Base-by-base conservation (phyloP, 2,888 invertebrate species). In the Apamea monoglypha region DNA sequence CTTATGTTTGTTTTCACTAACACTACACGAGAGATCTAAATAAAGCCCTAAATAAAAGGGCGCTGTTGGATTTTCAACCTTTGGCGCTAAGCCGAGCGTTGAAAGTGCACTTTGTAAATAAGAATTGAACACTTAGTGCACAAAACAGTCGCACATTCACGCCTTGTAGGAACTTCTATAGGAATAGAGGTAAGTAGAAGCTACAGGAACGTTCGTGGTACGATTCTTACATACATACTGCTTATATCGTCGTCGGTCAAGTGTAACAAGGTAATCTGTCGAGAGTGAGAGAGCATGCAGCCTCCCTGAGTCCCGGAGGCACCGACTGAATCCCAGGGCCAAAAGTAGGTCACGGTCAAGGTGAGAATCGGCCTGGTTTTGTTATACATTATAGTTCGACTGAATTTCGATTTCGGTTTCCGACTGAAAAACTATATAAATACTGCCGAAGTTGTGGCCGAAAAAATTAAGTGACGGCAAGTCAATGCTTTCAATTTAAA, bases 281-380 rank as follows among this genome's bases (percentile, higher is more conserved):
- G 50, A 44, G 25, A 68, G 36, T 53, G 64, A 36, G 18, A 40
- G 21, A 36, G 61, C 8, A 59, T 40, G 44, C 44, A 69, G 14
- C 68, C 44, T 70, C 53, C 61, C 47, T 0, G 29, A 53, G 29
- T 44, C 64, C 83, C 69, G 44, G 63, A 61, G 74, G 64, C 50
- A 44, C 56, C 72, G 18, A n/a, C 25, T 36, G 79, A 32, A 14
- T 59, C 64, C 80, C 68, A 40, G 61, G 44, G 70, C 16, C 18
- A 36, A 69, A 83, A 53, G 61, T 80, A 73, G 84, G 83, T 76
- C 84, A 83, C 56, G 83, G 83, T 63, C 61, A 69, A 44, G 44
- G 32, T 66, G 47, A 76, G 44, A 53, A 64, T 36, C 18, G 64
- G 53, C 80, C 69, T 36, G 74, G 59, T 50, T 79, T 66, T 56